A percentile compares a stretch with the other conserved stretches of the same genome.
Conservation (phyloP, 2,797 vertebrate genomes). For the Amazonetta brasiliensis region DNA sequence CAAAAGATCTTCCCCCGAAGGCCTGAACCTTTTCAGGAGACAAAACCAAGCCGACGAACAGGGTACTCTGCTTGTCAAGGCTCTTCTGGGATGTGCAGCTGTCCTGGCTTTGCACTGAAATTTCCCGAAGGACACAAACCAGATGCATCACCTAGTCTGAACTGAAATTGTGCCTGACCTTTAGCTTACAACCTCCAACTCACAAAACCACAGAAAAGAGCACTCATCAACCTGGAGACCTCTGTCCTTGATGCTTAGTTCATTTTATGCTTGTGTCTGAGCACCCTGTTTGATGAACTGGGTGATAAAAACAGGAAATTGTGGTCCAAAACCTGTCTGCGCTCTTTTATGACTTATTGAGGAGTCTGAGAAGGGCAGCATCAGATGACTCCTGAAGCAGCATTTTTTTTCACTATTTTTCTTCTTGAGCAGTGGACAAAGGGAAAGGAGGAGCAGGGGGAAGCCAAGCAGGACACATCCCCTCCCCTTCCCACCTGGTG, state of each 20-base stretch:
- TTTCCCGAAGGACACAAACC: background rate
- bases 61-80: background rate
- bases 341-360: background rate
- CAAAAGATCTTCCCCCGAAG: background rate
- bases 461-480: background rate
- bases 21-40: background rate
- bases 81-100: background rate
- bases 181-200: background rate
- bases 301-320: background rate
- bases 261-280: background rate
- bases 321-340: background rate
- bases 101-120: background rate
- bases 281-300: background rate
- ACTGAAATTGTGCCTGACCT: background rate
- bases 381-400: background rate
- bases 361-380: background rate
- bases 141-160: background rate
- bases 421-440: background rate
- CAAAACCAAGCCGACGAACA: background rate
- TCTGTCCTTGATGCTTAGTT: background rate
- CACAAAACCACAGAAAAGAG: background rate
- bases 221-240: background rate
- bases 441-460: background rate
- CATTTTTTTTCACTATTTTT: background rate
- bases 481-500: background rate